Conservation (phyloP, 2,797 vertebrate genomes). For the Parauchenoglanis punctatus region DNA sequence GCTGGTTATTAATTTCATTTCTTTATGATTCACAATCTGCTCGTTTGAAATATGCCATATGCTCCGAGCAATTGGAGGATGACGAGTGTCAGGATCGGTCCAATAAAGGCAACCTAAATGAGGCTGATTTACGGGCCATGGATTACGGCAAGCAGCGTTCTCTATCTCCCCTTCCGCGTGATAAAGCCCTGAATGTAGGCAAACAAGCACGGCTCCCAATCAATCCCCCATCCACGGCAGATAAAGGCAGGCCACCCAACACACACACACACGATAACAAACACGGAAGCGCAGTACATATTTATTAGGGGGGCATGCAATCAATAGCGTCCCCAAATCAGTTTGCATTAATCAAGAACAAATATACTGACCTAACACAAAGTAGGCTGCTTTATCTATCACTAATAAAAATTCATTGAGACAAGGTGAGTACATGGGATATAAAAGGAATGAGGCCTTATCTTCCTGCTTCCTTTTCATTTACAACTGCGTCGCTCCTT, state of each 20-base stretch:
- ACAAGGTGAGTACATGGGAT: constrained; percentile 66
- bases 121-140: constrained; percentile 87
- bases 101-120: constrained; percentile 92
- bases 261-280: constrained; percentile 55
- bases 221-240: constrained; percentile 56
- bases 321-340: constrained; percentile 70
- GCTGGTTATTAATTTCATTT: constrained; percentile 93
- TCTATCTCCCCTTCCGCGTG: constrained; percentile 39
- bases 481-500: not conserved
- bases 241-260: constrained; percentile 52
- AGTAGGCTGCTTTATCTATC: constrained; percentile 69
- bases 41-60: constrained; percentile 94
- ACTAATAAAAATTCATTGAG: constrained; percentile 79
- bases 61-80: constrained; percentile 90
- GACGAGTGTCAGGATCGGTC: constrained; percentile 91
- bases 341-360: constrained; percentile 75
- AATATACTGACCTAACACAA: constrained; percentile 73
- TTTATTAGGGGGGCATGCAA: constrained; percentile 64
- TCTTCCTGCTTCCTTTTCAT: constrained; percentile 54
- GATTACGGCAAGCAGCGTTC: constrained; percentile 71
- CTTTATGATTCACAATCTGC: constrained; percentile 93
- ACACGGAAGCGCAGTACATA: constrained; percentile 59
- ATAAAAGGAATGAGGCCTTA: constrained; percentile 62
- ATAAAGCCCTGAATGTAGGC: constrained; percentile 44
- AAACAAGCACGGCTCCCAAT: constrained; percentile 51